Conservation (phyloP, 35 echinoderm and acorn worm species). For the Ophioderma brevispina region DNA sequence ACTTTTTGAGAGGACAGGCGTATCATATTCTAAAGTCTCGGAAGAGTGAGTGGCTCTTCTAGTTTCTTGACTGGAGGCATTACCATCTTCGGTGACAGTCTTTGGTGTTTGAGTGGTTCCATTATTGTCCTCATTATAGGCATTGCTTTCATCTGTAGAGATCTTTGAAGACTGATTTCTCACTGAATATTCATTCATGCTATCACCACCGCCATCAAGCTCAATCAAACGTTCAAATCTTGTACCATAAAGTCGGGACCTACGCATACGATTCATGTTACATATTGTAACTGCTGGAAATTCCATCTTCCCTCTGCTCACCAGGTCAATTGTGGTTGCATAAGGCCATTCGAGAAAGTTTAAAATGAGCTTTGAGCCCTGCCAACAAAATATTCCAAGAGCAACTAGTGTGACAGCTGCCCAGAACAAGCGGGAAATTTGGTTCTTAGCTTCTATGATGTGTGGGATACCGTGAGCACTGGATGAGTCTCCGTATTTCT, state of each 20-base stretch:
- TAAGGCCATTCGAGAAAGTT: conserved; percentile 50
- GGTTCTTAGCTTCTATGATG: conserved; percentile 48
- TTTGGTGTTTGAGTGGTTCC: not conserved
- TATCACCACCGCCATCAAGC: conserved; percentile 53
- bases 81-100: not conserved
- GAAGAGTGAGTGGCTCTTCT: too few species aligned
- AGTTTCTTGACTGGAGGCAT: not conserved
- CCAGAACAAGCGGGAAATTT: conserved; percentile 63
- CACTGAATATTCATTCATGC: conserved; percentile 15
- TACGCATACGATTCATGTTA: conserved; percentile 79
- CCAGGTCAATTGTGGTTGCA: conserved; percentile 67
- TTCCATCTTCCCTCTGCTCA: conserved; percentile 36
- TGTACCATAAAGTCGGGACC: conserved; percentile 62
- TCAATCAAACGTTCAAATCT: conserved; percentile 74
- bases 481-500: conserved; percentile 55
- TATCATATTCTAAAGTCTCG: too few species aligned
- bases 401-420: conserved; percentile 19
- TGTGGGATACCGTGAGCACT: conserved; percentile 81
- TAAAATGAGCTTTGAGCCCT: conserved; percentile 45
- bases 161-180: not conserved
- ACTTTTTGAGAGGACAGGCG: not conserved
- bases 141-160: not conserved
- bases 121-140: not conserved
- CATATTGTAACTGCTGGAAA: conserved; percentile 91
- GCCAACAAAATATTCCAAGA: conserved; percentile 56